Evolutionary conservation across 1,140 invertebrate species (phyloP), one percentile per base, ranked within the genome.

Genomic region (Bombyx mori): DNA sequence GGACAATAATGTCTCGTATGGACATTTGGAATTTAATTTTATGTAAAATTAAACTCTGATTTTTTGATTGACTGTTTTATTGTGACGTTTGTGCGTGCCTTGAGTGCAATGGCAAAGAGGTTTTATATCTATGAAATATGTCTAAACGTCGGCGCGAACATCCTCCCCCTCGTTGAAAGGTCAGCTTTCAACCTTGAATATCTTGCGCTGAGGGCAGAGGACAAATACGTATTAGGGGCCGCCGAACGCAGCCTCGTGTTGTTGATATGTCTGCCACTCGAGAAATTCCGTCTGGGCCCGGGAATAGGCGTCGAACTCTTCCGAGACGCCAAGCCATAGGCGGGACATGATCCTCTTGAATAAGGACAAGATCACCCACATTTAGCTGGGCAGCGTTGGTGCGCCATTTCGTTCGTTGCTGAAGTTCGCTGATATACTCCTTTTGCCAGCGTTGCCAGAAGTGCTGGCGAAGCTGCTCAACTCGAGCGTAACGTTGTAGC

Each of bases 371-470:
- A 49, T 61, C 61, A 0, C 65, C 65, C 10, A 60, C 44, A 43
- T 60, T 51, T 12, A 69, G 50, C 8, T 47, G 47, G 8, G 2
- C 8, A 26, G 54, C 45, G 10, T 49, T 56, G 6, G 22, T 52
- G 50, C 50, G 12, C 66, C 66, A 66, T 66, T 69, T 63, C 6
- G 46, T 57, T 52, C 63, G 56, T 52, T 61, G 59, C 45, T 69
- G 61, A 8, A 69, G 42, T 45, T 65, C 56, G 2, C 46, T 12
- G 3, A 66, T 8, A 48, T 69, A 65, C 42, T 66, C 66, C 52
- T 46, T 62, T 6, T 68, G 63, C 66, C 60, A 65, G 54, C 60
- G 54, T 53, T 35, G 18, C 66, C 66, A 65, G 49, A 65, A 65
- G 43, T 65, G 59, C 26, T 65, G 57, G 1, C 60, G 10, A 26